Conservation (phyloP, 2,797 vertebrate genomes). For the Micropoecilia bifurca region DNA sequence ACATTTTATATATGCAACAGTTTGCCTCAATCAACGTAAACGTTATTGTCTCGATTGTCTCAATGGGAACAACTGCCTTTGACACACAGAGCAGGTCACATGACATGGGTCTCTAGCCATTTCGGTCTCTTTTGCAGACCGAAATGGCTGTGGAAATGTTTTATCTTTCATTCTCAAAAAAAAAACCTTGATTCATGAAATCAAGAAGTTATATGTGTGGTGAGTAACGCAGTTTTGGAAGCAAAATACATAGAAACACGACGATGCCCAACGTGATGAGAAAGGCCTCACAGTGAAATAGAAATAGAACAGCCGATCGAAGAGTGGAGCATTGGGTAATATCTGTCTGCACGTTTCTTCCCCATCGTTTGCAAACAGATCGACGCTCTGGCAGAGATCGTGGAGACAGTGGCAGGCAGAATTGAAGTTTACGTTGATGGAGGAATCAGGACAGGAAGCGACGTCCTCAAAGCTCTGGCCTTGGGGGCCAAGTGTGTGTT, state of each 20-base stretch:
- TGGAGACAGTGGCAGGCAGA: slow-evolving; percentile 87
- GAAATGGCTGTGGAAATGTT: too few relatives aligned
- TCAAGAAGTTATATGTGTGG: not conserved
- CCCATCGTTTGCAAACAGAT: slow-evolving; percentile 80
- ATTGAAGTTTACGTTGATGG: slow-evolving; percentile 94
- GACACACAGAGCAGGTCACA: too few relatives aligned
- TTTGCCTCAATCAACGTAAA: too few relatives aligned
- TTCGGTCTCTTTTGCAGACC: not conserved
- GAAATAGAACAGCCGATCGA: not conserved
- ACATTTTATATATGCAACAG: too few relatives aligned
- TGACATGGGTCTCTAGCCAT: not conserved
- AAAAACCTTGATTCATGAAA: not conserved
- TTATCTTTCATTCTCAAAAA: not conserved
- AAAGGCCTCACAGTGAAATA: not conserved
- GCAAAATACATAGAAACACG: not conserved
- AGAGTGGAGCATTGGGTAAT: not conserved
- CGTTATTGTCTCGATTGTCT: too few relatives aligned
- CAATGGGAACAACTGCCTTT: too few relatives aligned
- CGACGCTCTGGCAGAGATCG: slow-evolving; percentile 91
- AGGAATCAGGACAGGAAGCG: slow-evolving; percentile 91
- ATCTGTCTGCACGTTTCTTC: not conserved
- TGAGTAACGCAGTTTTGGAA: not conserved
- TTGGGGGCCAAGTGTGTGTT: slow-evolving; percentile 94
- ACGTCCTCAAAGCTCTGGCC: slow-evolving; percentile 92
- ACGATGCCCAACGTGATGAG: not conserved